Conservation (phyloP, 1,140 invertebrate genomes). For the Megathymus violae region DNA sequence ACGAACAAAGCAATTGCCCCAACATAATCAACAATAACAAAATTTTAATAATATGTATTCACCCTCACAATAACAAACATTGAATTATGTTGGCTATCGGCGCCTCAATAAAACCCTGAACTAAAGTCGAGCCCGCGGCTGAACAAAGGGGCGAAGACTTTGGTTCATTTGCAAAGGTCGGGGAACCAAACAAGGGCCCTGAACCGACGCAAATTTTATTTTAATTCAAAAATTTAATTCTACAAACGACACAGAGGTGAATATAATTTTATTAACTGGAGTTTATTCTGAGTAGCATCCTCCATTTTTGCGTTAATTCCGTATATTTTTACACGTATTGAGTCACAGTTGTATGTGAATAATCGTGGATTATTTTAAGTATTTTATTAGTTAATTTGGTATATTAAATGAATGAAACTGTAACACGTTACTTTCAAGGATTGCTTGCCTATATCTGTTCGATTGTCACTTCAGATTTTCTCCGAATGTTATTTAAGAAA, state of each 20-base stretch:
- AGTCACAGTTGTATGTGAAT: no score
- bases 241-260: constrained; percentile 18
- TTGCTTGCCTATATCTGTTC: no score
- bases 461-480: no score
- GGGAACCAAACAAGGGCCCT: neutral
- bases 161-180: no score
- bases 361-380: no score
- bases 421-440: no score
- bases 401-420: no score
- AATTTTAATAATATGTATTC: neutral
- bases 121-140: neutral
- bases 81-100: neutral
- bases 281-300: constrained; percentile 2
- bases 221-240: constrained; percentile 22
- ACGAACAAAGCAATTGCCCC: neutral
- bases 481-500: no score
- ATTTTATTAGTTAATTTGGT: no score
- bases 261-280: constrained; percentile 19
- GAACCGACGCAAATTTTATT: constrained; percentile 4
- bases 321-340: no score
- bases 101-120: neutral
- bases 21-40: neutral
- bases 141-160: no score
- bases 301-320: neutral
- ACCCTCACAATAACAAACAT: neutral